Evolutionary conservation across 1,140 invertebrate species (phyloP).

Genomic region (Drosophila nasuta): DNA sequence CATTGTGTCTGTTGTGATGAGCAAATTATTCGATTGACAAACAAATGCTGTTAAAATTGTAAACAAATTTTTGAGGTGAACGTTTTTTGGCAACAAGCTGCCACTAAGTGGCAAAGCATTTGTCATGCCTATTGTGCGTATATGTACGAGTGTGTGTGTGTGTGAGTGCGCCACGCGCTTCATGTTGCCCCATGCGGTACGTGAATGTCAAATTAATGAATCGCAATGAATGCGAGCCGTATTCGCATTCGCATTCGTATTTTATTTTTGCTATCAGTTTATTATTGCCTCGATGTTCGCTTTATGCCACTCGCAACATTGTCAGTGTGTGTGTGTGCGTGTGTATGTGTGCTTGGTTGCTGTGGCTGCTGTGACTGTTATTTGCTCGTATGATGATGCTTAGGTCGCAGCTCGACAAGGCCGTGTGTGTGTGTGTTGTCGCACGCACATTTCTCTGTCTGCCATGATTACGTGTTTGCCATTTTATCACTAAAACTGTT

Average conservation of each 20-base stretch:
- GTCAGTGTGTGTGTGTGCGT: background rate
- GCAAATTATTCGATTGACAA: slow-evolving; percentile 65
- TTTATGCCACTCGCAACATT: slow-evolving; percentile 8
- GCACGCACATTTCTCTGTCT: slow-evolving; percentile 76
- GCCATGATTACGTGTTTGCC: slow-evolving; percentile 75
- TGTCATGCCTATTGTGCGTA: slow-evolving; percentile 16
- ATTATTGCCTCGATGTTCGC: slow-evolving; percentile 45
- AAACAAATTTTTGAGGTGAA: slow-evolving; percentile 62
- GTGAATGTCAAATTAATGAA: slow-evolving; percentile 77
- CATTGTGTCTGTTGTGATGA: slow-evolving; percentile 43
- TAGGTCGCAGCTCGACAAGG: slow-evolving; percentile 8
- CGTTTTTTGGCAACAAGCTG: background rate
- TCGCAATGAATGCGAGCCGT: slow-evolving; percentile 61
- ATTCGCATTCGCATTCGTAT: slow-evolving; percentile 28
- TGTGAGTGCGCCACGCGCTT: slow-evolving; percentile 24
- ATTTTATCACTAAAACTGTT: slow-evolving; percentile 82
- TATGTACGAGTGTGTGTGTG: slow-evolving; percentile 31
- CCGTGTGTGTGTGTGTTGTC: background rate
- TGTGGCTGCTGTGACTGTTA: slow-evolving; percentile 23
- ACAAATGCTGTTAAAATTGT: slow-evolving; percentile 66
- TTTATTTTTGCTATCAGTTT: slow-evolving; percentile 43
- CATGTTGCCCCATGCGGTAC: slow-evolving; percentile 38
- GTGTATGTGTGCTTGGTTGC: slow-evolving; percentile 18
- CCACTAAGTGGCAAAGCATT: slow-evolving; percentile 52
- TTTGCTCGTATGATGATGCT: background rate